phyloP scores from a whole-genome alignment of 2,113 vertebrate species.

The Porphyrio hochstetteri region DNA sequence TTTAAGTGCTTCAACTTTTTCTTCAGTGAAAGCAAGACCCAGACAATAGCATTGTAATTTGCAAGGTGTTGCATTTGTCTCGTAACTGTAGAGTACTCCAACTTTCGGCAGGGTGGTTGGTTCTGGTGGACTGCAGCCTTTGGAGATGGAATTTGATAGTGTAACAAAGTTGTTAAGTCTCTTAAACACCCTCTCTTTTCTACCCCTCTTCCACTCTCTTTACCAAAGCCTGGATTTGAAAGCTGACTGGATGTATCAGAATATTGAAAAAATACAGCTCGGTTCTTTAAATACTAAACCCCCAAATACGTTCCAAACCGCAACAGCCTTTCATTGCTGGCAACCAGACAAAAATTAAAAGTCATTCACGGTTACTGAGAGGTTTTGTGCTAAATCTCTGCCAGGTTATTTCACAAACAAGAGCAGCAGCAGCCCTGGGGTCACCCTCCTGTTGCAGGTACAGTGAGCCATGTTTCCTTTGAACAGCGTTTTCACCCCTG shows the following conservation, averaged over 20 bases:
- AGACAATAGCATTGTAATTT: not conserved
- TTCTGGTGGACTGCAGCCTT: not conserved
- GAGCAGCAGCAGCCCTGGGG: not conserved
- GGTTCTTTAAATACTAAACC: not conserved
- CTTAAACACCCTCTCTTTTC: not conserved
- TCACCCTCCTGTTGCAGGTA: not conserved
- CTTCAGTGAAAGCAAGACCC: not conserved
- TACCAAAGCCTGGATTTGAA: not conserved
- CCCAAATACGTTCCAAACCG: not conserved
- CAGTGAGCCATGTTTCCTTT: not conserved
- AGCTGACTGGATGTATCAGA: not conserved
- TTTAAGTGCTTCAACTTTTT: not conserved
- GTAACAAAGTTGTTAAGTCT: not conserved
- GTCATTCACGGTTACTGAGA: accelerated
- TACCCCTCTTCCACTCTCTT: not conserved
- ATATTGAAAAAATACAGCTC: not conserved
- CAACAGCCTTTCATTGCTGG: not conserved
- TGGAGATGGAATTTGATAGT: not conserved
- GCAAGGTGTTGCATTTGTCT: not conserved
- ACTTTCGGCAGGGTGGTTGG: accelerated
- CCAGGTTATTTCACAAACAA: not conserved
- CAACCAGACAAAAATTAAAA: not conserved
- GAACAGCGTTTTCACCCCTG: not conserved
- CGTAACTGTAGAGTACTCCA: not conserved
- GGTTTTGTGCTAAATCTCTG: not conserved